Evolutionary conservation across 2,797 vertebrate species (phyloP).

Genomic region (Buphagus erythrorhynchus): DNA sequence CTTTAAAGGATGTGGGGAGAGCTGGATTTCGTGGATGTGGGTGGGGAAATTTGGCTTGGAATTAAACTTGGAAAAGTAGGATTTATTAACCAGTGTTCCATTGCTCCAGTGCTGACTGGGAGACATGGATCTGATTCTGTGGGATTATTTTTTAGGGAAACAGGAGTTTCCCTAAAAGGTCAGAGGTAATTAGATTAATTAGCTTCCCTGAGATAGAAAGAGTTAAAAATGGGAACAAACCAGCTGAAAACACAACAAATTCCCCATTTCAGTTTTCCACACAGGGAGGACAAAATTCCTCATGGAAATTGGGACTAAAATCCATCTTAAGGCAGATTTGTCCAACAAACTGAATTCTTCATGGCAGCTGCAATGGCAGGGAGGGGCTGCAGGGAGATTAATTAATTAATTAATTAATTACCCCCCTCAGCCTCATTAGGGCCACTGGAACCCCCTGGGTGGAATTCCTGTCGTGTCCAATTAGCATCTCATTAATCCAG

Average conservation of each 20-base stretch:
- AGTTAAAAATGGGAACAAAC: not conserved
- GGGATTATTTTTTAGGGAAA: not conserved
- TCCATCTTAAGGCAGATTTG: not conserved
- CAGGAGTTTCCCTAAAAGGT: not conserved
- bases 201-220: not conserved
- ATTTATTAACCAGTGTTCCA: not conserved
- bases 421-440: not conserved
- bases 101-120: not conserved
- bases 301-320: not conserved
- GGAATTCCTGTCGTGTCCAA: not conserved
- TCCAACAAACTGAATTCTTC: slow-evolving; percentile 11
- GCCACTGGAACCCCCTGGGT: not conserved
- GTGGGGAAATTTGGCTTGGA: not conserved
- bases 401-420: not conserved
- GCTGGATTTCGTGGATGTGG: not conserved
- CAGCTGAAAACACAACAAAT: not conserved
- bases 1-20: not conserved
- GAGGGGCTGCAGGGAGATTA: slow-evolving; percentile 10
- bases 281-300: not conserved
- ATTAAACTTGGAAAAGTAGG: not conserved
- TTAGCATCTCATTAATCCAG: not conserved
- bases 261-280: not conserved
- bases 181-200: not conserved
- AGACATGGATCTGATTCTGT: not conserved
- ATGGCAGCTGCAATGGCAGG: not conserved